phyloP scores from a whole-genome alignment of 2,888 invertebrate species.

The Lasioglossum figueresi region DNA sequence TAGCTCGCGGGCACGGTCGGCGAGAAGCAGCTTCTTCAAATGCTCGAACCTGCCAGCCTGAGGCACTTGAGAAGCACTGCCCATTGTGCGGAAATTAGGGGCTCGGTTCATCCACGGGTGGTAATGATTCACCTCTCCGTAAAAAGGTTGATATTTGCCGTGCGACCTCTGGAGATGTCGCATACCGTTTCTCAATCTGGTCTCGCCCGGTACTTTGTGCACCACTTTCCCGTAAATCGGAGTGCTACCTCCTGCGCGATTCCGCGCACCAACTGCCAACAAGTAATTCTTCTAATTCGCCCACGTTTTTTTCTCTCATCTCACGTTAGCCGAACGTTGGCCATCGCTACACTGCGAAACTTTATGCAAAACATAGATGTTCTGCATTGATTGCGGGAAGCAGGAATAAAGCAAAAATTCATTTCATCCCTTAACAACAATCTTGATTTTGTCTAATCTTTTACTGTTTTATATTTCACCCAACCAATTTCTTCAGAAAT shows the following conservation, averaged over 20 bases:
- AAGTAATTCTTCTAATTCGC: background rate
- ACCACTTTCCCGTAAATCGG: slow-evolving; percentile 91
- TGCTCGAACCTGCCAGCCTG: slow-evolving; percentile 88
- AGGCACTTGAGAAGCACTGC: slow-evolving; percentile 70
- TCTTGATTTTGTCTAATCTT: too few species aligned
- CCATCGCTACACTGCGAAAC: too few species aligned
- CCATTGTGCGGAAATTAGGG: slow-evolving; percentile 68
- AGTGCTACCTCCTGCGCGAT: slow-evolving; percentile 75
- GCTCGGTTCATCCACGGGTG: slow-evolving; percentile 85
- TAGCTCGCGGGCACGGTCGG: slow-evolving; percentile 91
- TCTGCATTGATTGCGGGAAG: too few species aligned
- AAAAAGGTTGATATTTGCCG: slow-evolving; percentile 85
- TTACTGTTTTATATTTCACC: too few species aligned
- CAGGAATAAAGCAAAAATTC: too few species aligned
- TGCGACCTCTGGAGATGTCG: slow-evolving; percentile 84
- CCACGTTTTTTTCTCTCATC: background rate
- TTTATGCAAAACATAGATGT: too few species aligned
- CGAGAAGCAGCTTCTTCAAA: slow-evolving; percentile 91
- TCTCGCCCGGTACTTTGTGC: slow-evolving; percentile 88
- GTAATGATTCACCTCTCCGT: slow-evolving; percentile 85
- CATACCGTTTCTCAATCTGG: slow-evolving; percentile 80
- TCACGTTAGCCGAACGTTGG: too few species aligned
- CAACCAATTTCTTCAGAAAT: too few species aligned
- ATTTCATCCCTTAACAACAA: too few species aligned
- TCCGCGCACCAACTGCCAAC: slow-evolving; percentile 69